Evolutionary conservation across 2,797 vertebrate genomes (phyloP).

Genomic region (Aratinga solstitialis): DNA sequence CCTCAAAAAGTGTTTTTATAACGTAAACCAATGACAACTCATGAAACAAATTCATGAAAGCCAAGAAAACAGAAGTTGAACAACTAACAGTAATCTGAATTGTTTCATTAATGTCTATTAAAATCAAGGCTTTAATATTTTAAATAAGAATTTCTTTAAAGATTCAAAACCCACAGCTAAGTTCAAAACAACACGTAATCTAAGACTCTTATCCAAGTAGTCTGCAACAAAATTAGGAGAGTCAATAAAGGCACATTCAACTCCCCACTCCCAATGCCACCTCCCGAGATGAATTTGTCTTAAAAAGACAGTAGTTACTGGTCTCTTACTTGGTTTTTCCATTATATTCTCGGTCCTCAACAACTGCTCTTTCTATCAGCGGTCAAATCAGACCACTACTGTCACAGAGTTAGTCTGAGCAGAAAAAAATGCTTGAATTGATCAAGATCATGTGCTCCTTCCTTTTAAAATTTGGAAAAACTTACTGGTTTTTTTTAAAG

Average conservation of each 20-base stretch:
- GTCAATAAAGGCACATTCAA: not conserved
- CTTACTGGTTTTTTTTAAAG: not conserved
- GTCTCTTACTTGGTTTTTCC: not conserved
- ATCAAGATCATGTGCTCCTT: not conserved
- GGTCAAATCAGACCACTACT: not conserved
- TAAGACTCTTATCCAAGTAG: not conserved
- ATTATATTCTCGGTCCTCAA: not conserved
- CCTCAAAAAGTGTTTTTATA: not conserved
- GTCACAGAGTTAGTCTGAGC: not conserved
- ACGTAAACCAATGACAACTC: not conserved
- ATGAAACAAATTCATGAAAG: not conserved
- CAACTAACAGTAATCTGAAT: not conserved
- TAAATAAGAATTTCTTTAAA: not conserved
- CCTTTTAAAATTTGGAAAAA: not conserved
- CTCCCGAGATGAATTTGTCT: not conserved
- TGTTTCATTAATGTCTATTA: not conserved
- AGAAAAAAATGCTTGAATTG: not conserved
- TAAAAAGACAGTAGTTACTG: not conserved
- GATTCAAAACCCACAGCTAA: not conserved
- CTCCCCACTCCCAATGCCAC: not conserved
- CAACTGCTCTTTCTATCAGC: not conserved
- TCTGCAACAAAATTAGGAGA: not conserved
- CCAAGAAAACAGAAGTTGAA: not conserved
- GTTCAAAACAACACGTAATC: not conserved
- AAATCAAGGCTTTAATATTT: not conserved